phyloP scores from a whole-genome alignment of 2,113 vertebrate genomes.

The Barbus barbus region DNA sequence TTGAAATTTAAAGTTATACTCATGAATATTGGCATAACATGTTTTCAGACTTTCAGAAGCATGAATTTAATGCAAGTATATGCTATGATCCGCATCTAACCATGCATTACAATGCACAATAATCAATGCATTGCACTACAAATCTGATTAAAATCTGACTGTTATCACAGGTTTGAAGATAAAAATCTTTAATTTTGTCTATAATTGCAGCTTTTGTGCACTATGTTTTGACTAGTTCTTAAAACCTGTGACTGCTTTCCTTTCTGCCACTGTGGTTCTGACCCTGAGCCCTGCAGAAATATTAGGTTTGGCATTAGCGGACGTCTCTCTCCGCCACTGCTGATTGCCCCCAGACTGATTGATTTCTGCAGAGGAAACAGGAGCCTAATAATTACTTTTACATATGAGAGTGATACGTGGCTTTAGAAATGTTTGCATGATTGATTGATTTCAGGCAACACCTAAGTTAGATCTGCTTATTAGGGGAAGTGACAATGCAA shows the following conservation, averaged over 20 bases:
- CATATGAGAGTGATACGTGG: background rate
- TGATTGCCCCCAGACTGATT: conserved; percentile 44
- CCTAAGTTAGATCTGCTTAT: background rate
- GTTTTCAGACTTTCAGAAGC: background rate
- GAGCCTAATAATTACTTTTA: conserved; percentile 38
- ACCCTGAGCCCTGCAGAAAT: background rate
- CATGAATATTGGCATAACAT: background rate
- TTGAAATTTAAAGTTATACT: background rate
- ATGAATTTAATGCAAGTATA: background rate
- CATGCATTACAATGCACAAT: background rate
- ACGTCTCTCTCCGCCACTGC: background rate
- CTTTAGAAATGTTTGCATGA: conserved; percentile 4
- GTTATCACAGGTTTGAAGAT: too few relatives aligned
- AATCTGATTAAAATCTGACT: background rate
- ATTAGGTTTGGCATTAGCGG: conserved; percentile 1
- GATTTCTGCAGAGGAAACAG: conserved; percentile 36
- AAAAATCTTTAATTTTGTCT: background rate
- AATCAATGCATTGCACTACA: background rate
- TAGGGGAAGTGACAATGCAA: background rate
- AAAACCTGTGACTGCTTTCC: background rate
- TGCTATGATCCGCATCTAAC: background rate
- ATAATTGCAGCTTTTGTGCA: background rate
- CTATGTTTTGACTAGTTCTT: too few relatives aligned
- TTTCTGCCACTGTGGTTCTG: background rate
- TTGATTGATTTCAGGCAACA: background rate